A percentile compares a stretch with the other conserved stretches of the same genome.
phyloP scores from a whole-genome alignment of 2,113 vertebrate species.

The Plestiodon gilberti region DNA sequence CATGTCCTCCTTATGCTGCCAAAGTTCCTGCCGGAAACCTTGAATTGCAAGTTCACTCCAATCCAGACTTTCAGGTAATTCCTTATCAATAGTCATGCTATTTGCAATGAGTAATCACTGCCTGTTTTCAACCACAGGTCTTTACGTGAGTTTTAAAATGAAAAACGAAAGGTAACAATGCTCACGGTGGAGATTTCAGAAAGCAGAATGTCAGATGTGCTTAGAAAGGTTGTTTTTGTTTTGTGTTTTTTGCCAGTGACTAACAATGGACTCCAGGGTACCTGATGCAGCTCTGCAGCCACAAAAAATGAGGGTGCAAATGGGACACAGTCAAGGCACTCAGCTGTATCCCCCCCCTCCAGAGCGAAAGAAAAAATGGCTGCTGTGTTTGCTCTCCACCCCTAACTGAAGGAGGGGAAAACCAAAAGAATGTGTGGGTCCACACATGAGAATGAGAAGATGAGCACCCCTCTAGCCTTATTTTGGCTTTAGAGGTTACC shows the following conservation, averaged over 20 bases:
- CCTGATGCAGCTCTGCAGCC: too few relatives aligned
- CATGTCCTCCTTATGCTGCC: neutral
- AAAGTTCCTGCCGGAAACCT: neutral
- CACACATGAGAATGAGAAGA: neutral
- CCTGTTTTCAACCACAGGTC: neutral
- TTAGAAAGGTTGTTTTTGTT: neutral
- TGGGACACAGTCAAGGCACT: neutral
- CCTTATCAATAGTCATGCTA: neutral
- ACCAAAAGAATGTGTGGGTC: neutral
- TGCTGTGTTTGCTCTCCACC: neutral
- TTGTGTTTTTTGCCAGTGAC: too few relatives aligned
- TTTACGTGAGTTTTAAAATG: neutral
- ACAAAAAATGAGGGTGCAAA: neutral
- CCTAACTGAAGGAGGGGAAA: too few relatives aligned
- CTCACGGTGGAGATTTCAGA: neutral
- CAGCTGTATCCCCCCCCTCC: neutral
- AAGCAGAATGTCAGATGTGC: too few relatives aligned
- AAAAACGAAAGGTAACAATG: neutral
- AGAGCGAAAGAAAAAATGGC: neutral
- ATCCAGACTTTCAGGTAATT: neutral
- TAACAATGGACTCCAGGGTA: neutral
- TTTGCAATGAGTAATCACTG: neutral
- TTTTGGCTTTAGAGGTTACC: neutral
- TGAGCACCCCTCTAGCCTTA: neutral
- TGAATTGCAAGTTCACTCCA: neutral